Conservation (phyloP, 2,113 vertebrate species). For the Rhodinocichla rosea region DNA sequence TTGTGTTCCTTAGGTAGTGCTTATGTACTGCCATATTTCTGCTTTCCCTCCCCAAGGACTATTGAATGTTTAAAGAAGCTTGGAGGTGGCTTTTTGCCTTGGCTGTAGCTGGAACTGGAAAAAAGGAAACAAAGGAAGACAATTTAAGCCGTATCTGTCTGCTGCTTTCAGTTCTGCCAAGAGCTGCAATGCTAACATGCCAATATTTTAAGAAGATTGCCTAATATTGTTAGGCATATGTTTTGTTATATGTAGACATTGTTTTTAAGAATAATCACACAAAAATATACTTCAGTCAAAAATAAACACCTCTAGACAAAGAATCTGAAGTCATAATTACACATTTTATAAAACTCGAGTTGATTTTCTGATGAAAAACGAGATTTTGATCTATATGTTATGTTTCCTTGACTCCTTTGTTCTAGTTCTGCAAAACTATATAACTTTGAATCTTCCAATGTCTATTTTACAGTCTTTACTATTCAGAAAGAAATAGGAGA, state of each 20-base stretch:
- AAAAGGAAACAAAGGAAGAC: background rate
- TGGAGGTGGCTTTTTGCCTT: background rate
- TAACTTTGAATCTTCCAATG: background rate
- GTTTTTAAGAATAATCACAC: background rate
- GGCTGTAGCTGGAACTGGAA: background rate
- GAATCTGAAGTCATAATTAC: background rate
- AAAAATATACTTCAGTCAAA: background rate
- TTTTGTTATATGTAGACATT: background rate
- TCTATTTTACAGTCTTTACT: background rate
- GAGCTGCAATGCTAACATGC: background rate
- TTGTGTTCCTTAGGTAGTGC: background rate
- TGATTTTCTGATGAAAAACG: background rate
- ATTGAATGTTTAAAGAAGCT: background rate
- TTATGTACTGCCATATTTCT: background rate
- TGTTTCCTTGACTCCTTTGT: background rate
- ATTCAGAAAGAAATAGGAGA: background rate
- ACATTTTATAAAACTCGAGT: background rate
- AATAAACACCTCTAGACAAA: background rate
- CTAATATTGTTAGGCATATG: background rate
- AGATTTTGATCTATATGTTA: background rate
- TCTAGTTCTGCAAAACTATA: background rate
- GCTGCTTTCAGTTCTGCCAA: background rate
- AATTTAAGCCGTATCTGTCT: background rate
- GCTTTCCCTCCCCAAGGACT: background rate
- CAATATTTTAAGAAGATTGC: background rate